phyloP scores from a whole-genome alignment of 2,797 vertebrate genomes.

The Falco columbarius region DNA sequence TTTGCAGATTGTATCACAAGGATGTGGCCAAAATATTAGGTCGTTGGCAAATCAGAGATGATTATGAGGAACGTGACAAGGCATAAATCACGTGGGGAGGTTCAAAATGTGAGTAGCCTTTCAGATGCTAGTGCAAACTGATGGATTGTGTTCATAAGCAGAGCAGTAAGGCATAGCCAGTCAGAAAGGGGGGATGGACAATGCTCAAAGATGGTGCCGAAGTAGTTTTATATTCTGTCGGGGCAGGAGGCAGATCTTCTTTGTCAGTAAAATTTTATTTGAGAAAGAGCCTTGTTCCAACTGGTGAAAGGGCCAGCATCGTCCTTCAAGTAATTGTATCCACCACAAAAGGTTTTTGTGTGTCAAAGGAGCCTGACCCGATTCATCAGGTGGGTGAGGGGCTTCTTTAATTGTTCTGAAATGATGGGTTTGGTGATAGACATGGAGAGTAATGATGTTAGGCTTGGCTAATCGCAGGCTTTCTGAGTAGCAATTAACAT shows the following conservation, averaged over 20 bases:
- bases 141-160: not conserved
- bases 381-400: slow-evolving; percentile 19
- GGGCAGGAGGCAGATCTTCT: not conserved
- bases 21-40: not conserved
- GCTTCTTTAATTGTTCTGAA: slow-evolving; percentile 29
- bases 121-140: not conserved
- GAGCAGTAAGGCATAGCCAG: not conserved
- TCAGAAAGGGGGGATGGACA: not conserved
- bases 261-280: not conserved
- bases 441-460: not conserved
- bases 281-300: not conserved
- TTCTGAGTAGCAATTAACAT: slow-evolving; percentile 50
- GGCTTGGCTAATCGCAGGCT: slow-evolving; percentile 31
- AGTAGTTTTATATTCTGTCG: not conserved
- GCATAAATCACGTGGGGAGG: not conserved
- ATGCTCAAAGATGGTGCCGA: not conserved
- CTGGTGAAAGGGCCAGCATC: not conserved
- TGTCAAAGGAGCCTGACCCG: not conserved
- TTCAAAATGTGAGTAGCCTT: not conserved
- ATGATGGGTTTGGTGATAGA: slow-evolving; percentile 3
- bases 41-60: not conserved
- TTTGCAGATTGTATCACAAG: not conserved
- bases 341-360: slow-evolving; percentile 25
- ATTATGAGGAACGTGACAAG: not conserved
- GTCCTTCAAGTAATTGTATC: not conserved